These are phyloP conservation scores for Chrysodeixis includens DNA, from an alignment of 2,888 invertebrate species.

Conservation along the genomic window DNA sequence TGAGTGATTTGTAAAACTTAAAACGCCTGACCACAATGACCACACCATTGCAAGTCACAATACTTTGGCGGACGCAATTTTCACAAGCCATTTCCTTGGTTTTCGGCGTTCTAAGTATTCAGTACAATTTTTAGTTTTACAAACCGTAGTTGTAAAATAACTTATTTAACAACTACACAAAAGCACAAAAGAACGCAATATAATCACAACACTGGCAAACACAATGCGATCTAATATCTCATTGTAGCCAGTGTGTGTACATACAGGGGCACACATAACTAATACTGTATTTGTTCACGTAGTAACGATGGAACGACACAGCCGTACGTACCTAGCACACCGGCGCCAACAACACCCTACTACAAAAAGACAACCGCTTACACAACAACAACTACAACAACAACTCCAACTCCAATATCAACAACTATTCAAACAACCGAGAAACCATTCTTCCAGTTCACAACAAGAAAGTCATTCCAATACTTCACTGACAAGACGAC, in stretches of 20 bases:
- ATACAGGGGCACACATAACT: conserved; percentile 67
- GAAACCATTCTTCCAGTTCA: conserved; percentile 69
- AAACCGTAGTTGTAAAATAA: neutral
- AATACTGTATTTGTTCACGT: conserved; percentile 69
- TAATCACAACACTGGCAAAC: conserved; percentile 70
- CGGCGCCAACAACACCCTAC: conserved; percentile 66
- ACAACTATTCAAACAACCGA: conserved; percentile 59
- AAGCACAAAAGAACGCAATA: conserved; percentile 40
- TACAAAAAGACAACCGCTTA: conserved; percentile 68
- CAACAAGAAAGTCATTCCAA: conserved; percentile 67
- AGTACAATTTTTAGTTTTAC: neutral
- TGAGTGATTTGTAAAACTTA: conserved; percentile 4
- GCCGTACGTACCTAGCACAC: conserved; percentile 81
- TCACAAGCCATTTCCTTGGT: neutral
- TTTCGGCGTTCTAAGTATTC: conserved; percentile 25
- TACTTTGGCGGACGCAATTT: no score
- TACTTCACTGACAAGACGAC: conserved; percentile 73
- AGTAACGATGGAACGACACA: conserved; percentile 85
- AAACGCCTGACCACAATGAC: no score
- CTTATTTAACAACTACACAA: conserved; percentile 30
- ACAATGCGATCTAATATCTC: conserved; percentile 73
- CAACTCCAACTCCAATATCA: no score
- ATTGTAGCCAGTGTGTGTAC: conserved; percentile 75
- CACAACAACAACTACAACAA: conserved; percentile 59
- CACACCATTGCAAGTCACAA: no score